Percentiles rank a stretch among this genome's conserved stretches.
Evolutionary conservation across 2,797 vertebrate genomes (phyloP).

Genomic region (Gambusia yucatana): DNA sequence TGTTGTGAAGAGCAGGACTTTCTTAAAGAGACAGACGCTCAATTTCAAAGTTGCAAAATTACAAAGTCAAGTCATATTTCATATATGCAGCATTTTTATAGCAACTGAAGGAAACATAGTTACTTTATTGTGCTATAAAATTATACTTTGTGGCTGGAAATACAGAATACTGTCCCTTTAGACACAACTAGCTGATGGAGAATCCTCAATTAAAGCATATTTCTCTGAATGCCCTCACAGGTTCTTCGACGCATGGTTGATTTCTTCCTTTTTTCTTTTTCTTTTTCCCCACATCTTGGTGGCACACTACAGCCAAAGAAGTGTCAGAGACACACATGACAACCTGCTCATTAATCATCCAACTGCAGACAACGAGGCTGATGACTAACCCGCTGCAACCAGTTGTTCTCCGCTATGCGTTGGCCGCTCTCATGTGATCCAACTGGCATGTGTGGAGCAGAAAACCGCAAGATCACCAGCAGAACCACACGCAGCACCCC

Average conservation of each 20-base stretch:
- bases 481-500: slow-evolving; percentile 49
- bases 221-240: slow-evolving; percentile 30
- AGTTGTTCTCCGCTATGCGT: slow-evolving; percentile 57
- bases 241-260: slow-evolving; percentile 24
- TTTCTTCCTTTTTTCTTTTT: neutral
- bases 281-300: slow-evolving; percentile 1
- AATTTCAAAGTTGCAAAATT: too few relatives aligned
- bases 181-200: neutral
- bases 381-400: slow-evolving; percentile 69
- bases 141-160: too few relatives aligned
- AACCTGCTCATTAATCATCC: slow-evolving; percentile 75
- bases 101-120: too few relatives aligned
- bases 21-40: too few relatives aligned
- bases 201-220: slow-evolving; percentile 3
- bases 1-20: too few relatives aligned
- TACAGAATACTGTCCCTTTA: too few relatives aligned
- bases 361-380: slow-evolving; percentile 60
- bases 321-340: slow-evolving; percentile 54
- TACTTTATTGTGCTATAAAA: too few relatives aligned
- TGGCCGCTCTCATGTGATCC: slow-evolving; percentile 65
- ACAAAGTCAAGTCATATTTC: too few relatives aligned
- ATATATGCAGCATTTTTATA: too few relatives aligned
- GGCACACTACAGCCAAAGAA: slow-evolving; percentile 39
- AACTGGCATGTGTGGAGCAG: slow-evolving; percentile 63
- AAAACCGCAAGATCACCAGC: slow-evolving; percentile 67